A percentile compares a stretch with the other conserved stretches of the same genome.
Conservation (phyloP, 2,888 invertebrate species). For the Cantharis lateralis region DNA sequence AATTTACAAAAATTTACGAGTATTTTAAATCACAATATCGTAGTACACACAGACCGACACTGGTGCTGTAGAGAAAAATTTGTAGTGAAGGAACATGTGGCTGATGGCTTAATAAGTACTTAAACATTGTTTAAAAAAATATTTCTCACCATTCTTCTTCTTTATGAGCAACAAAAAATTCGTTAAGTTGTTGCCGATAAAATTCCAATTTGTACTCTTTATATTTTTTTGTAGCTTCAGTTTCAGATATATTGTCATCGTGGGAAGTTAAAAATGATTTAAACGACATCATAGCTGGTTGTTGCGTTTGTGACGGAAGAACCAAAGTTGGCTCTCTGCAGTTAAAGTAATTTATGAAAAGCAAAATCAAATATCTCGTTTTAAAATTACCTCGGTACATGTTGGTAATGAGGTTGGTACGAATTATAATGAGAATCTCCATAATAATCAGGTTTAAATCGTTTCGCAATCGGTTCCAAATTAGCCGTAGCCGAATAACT, state of each 20-base stretch:
- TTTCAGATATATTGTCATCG: slow-evolving; percentile 97
- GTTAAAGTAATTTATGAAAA: not conserved
- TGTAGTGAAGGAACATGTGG: slow-evolving; percentile 38
- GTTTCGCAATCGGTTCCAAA: slow-evolving; percentile 76
- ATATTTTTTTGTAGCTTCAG: slow-evolving; percentile 94
- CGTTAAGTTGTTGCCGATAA: slow-evolving; percentile 92
- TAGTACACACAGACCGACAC: not conserved
- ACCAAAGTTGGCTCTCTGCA: slow-evolving; percentile 60
- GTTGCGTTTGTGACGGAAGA: slow-evolving; percentile 61
- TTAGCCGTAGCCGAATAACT: slow-evolving; percentile 75
- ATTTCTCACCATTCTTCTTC: slow-evolving; percentile 97
- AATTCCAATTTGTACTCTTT: slow-evolving; percentile 98
- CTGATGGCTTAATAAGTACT: not conserved
- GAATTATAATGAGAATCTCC: slow-evolving; percentile 54
- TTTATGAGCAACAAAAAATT: slow-evolving; percentile 98
- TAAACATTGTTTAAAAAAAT: not conserved
- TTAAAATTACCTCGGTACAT: slow-evolving; percentile 60
- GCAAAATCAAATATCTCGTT: not conserved
- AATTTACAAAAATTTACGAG: not conserved
- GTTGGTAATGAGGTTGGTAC: slow-evolving; percentile 52
- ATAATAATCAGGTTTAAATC: slow-evolving; percentile 65
- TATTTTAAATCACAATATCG: not conserved
- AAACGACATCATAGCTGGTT: slow-evolving; percentile 95
- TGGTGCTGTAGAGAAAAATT: slow-evolving; percentile 55
- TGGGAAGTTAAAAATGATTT: slow-evolving; percentile 97